Conservation (phyloP, 2,888 invertebrate species). For the Chloroclystis v-ata region DNA sequence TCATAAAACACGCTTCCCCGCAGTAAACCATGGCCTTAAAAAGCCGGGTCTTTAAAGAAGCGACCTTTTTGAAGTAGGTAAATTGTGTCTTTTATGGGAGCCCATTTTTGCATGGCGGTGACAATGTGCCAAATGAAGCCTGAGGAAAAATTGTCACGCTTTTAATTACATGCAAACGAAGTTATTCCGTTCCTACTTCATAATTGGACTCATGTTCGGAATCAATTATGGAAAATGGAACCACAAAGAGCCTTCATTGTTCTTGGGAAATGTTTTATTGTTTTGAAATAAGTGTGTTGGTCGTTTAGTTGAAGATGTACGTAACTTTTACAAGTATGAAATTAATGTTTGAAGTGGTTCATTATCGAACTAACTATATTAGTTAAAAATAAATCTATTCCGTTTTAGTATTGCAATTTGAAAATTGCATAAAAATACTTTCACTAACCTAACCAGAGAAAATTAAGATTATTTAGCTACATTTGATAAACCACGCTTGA, state of each 20-base stretch:
- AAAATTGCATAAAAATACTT: no score
- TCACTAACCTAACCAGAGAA: no score
- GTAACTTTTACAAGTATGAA: no score
- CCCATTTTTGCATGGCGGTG: slow-evolving; percentile 32
- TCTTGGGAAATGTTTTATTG: no score
- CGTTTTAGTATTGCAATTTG: no score
- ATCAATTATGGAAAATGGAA: slow-evolving; percentile 53
- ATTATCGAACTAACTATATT: no score
- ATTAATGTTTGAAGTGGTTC: no score
- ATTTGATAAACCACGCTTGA: no score
- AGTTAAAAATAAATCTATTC: no score
- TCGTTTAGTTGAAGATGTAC: no score
- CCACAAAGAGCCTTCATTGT: background rate
- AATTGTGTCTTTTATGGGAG: slow-evolving; percentile 30
- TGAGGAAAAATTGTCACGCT: slow-evolving; percentile 44
- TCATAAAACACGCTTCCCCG: slow-evolving; percentile 28
- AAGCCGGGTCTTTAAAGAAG: slow-evolving; percentile 23
- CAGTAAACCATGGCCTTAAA: slow-evolving; percentile 30
- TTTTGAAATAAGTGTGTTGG: no score
- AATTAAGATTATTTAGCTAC: no score
- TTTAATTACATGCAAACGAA: slow-evolving; percentile 66
- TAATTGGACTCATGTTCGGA: slow-evolving; percentile 62
- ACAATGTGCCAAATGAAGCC: slow-evolving; percentile 54
- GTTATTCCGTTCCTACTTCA: slow-evolving; percentile 57
- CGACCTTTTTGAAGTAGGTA: slow-evolving; percentile 23